Base-by-base conservation (phyloP, 2,797 vertebrate species). In the Lemur catta region DNA sequence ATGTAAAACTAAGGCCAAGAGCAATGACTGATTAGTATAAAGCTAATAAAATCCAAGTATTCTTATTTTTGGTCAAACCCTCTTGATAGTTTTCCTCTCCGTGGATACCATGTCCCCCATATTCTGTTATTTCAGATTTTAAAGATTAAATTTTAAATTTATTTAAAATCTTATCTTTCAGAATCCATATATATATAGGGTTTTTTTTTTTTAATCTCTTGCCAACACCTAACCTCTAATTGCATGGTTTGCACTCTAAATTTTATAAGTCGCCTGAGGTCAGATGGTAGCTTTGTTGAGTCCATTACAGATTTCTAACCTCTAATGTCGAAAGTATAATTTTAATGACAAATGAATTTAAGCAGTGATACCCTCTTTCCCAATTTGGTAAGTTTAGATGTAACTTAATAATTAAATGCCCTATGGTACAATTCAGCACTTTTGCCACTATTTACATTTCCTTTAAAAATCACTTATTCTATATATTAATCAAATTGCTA, bases 301-400 rank as follows among this genome's bases (percentile, higher is more conserved):
- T 30, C 15, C 59, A 63, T 91, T 87, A 26, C 30, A 90, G 14
- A 82, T 90, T 90, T 95, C 35, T 84, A 26, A 74, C 41, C 5
- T 71, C 50, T 65, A 92, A 65, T 89, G 14, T 52, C 33, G 74
- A 12, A 85, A 94, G 33, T 78, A 38, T 59, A 59, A 79, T 91
- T 91, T 93, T 91, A 81, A 65, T 93, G 89, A 50, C 50, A 80
- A 67, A 28, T 95, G 35, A 72, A 63, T 74, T 71, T 91, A 92
- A 82, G 38, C 17, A 74, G 20, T 79, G 10, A 48, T 75, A 78
- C 17, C 26, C 1, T 81, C 11, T 67, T 8, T 24, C 7, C 5
- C 28, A 71, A 3, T 91, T 88, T 59, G 41, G 38, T 76, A 78
- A 86, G 74, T 69, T 78, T 75, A 75, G n/a, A 82, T 69, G 14